phyloP scores from a whole-genome alignment of 2,888 invertebrate species.

The Atrina japonica region DNA sequence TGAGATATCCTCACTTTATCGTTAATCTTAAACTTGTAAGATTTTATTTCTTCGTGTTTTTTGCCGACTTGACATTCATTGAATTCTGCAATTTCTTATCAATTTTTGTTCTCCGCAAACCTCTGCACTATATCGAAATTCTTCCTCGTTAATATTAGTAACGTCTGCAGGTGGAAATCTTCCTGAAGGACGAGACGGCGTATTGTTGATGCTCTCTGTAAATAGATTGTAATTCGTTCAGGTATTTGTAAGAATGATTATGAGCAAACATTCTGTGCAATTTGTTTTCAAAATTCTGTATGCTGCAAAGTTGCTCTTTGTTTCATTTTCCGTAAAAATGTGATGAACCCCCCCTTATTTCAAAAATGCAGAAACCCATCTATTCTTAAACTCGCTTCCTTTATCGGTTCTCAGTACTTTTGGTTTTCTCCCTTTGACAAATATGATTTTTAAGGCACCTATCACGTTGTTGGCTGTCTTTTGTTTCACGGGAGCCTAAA shows the following conservation, averaged over 20 bases:
- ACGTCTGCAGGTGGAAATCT: constrained; percentile 21
- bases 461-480: constrained; percentile 32
- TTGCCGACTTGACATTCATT: constrained; percentile 2
- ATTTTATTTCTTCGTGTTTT: constrained; percentile 4
- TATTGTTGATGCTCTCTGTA: constrained; percentile 25
- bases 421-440: constrained; percentile 37
- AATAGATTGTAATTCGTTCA: constrained; percentile 14
- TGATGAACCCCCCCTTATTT: constrained; percentile 22
- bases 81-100: neutral
- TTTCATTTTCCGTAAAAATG: constrained; percentile 29
- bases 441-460: constrained; percentile 27
- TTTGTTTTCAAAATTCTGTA: constrained; percentile 25
- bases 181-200: constrained; percentile 23
- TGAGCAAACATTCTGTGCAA: constrained; percentile 30
- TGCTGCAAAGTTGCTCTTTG: constrained; percentile 25
- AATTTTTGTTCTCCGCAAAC: constrained; percentile 27
- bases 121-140: constrained; percentile 24
- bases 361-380: constrained; percentile 29
- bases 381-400: constrained; percentile 30
- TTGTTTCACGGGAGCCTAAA: constrained; percentile 36
- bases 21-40: constrained; percentile 32
- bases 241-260: constrained; percentile 20
- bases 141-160: constrained; percentile 30
- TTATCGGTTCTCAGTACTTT: constrained; percentile 32
- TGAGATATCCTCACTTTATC: constrained; percentile 40